phyloP scores from a whole-genome alignment of 2,113 vertebrate genomes.

The Leptobrachium ailaonicum region DNA sequence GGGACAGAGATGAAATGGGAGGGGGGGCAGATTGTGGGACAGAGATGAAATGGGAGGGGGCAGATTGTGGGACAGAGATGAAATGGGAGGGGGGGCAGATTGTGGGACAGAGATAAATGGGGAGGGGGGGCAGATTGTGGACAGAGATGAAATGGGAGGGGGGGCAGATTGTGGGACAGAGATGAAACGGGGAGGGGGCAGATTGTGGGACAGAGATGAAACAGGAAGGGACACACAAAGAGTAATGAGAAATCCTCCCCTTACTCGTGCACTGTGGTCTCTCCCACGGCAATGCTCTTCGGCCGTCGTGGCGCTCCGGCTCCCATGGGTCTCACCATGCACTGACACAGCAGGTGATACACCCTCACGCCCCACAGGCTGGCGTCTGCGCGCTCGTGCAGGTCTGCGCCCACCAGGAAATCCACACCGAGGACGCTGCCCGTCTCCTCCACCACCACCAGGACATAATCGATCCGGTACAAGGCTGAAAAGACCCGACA shows the following conservation, averaged over 20 bases:
- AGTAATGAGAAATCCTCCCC: background rate
- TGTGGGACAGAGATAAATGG: too few relatives aligned
- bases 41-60: too few relatives aligned
- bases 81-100: too few relatives aligned
- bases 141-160: too few relatives aligned
- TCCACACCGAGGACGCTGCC: conserved; percentile 64
- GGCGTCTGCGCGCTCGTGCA: background rate
- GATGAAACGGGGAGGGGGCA: too few relatives aligned
- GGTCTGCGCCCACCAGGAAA: conserved; percentile 53
- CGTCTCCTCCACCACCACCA: conserved; percentile 61
- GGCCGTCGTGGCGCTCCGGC: conserved; percentile 61
- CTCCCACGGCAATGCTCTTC: conserved; percentile 60
- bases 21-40: too few relatives aligned
- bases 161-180: too few relatives aligned
- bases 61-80: too few relatives aligned
- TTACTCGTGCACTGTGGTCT: conserved; percentile 56
- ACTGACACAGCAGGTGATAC: conserved; percentile 62
- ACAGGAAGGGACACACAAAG: too few relatives aligned
- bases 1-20: too few relatives aligned
- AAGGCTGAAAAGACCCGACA: background rate
- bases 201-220: too few relatives aligned
- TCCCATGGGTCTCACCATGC: conserved; percentile 64
- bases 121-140: too few relatives aligned
- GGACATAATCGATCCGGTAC: conserved; percentile 57
- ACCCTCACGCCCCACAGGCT: conserved; percentile 52